Base-by-base conservation (phyloP, 2,113 vertebrate genomes). In the Oryzias javanicus region DNA sequence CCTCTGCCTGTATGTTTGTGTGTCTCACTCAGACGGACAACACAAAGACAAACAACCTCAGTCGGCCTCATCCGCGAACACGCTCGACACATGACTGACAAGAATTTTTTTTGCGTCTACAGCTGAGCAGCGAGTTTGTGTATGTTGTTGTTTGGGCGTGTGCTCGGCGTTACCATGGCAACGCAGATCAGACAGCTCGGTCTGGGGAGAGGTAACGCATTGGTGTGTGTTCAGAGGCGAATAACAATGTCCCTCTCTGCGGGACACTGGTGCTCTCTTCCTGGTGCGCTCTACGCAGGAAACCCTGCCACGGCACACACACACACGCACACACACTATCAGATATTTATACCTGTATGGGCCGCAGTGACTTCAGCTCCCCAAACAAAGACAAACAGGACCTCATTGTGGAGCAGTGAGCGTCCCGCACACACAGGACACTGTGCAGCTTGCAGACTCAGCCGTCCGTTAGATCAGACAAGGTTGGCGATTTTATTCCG, bases 401-500 rank as follows among this genome's bases (percentile, higher is more conserved):
- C 75, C 72, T 80, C 57, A 69, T 62, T 78, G 74, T 66, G 50
- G 76, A 81, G 62, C 14, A 55, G 56, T 60, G 77, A 58, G 64
- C 54, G 47, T 53, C 60, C 74, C 29, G 44, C 61, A 64, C 64
- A 29, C 67, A 79, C 4, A 69, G 16, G 35, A 44, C 63, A 50
- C 17, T 53, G 52, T 65, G 42, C 25, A 56, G 71, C 67, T 69
- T 86, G 80, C 79, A 85, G 65, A 85, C 53, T 84, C 87, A 88
- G 86, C 84, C 83, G 82, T 87, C 89, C 72, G 62, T 87, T 87
- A 84, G 84, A 90, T 90, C 79, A 77, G 88, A 90, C 87, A 90
- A 88, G 88, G 86, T 90, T 89, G 84, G 90, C 87, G 77, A 89
- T 91, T 91, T 91, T 88, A 88, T 82, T 80, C 81, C 68, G 85